A percentile compares a stretch with the other conserved stretches of the same genome.
Conservation (phyloP, 2,888 invertebrate species). For the Anoncus sp. region DNA sequence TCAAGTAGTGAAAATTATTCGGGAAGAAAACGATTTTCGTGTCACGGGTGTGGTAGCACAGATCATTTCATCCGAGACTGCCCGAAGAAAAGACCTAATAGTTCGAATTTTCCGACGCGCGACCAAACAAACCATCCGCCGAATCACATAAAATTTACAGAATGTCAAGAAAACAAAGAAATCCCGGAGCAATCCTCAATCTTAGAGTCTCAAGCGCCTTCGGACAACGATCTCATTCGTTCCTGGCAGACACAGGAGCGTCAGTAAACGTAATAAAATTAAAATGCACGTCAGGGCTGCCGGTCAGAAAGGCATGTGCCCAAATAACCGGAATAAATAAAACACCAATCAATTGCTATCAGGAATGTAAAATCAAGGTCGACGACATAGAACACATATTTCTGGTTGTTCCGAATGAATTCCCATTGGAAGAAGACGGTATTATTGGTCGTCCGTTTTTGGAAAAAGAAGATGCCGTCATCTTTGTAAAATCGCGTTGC, state of each 20-base stretch:
- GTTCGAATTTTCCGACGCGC: conserved; percentile 26
- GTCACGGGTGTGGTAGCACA: conserved; percentile 25
- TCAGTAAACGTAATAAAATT: conserved; percentile 43
- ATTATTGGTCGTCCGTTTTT: conserved; percentile 38
- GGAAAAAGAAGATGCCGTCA: conserved; percentile 34
- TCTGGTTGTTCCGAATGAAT: conserved; percentile 39
- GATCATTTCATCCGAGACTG: conserved; percentile 39
- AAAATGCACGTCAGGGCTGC: conserved; percentile 22
- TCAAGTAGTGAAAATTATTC: too few relatives aligned
- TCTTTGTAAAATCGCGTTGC: conserved; percentile 5
- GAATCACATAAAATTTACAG: conserved; percentile 14
- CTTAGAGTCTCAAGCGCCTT: too few relatives aligned
- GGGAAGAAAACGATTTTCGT: background rate
- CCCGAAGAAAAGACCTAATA: conserved; percentile 1
- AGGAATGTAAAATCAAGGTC: conserved; percentile 31
- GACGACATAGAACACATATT: conserved; percentile 23
- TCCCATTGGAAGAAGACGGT: conserved; percentile 41
- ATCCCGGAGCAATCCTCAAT: conserved; percentile 38
- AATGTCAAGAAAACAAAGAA: conserved; percentile 7
- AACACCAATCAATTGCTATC: conserved; percentile 13
- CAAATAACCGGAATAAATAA: conserved; percentile 40
- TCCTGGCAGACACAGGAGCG: conserved; percentile 51
- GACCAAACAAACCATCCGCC: background rate
- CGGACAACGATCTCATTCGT: background rate
- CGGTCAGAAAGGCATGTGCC: background rate